A percentile compares a stretch with the other conserved stretches of the same genome.
phyloP scores from a whole-genome alignment of 1,140 invertebrate species.

The Mercenaria mercenaria region DNA sequence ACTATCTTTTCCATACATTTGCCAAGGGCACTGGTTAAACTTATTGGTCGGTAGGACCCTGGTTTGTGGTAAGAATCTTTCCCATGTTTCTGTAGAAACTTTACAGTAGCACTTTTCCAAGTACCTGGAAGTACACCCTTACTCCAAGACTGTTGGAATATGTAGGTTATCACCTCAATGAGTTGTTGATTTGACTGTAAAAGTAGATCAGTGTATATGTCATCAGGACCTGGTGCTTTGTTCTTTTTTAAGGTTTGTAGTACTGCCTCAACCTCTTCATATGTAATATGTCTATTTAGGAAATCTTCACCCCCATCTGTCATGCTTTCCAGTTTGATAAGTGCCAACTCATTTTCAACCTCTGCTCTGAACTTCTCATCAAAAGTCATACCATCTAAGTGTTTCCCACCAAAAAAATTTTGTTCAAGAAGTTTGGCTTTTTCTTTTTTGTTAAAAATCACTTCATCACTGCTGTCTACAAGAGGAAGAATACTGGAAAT shows the following conservation, averaged over 20 bases:
- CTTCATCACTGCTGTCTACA: not conserved
- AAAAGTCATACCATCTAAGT: not conserved
- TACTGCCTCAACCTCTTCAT: not conserved
- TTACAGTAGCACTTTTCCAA: conserved; percentile 7
- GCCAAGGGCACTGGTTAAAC: not conserved
- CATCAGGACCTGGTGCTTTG: conserved; percentile 16
- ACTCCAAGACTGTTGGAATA: not conserved
- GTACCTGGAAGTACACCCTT: not conserved
- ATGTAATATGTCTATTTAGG: not conserved
- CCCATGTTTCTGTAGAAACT: conserved; percentile 13
- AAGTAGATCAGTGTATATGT: not conserved
- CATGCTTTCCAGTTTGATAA: not conserved
- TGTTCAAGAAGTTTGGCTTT: not conserved
- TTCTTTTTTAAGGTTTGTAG: not conserved
- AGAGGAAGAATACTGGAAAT: not conserved
- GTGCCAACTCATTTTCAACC: not conserved
- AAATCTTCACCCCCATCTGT: not conserved
- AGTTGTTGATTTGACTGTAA: not conserved
- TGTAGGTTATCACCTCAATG: not conserved
- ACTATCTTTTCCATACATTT: conserved; percentile 25
- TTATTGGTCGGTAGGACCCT: conserved; percentile 5
- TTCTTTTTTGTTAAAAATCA: not conserved
- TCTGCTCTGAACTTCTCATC: not conserved
- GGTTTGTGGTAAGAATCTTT: conserved; percentile 5
- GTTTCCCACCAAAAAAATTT: not conserved